A percentile compares a stretch with the other conserved stretches of the same genome.
Conservation (phyloP, 1,140 invertebrate species). For the Drosophila punjabiensis region DNA sequence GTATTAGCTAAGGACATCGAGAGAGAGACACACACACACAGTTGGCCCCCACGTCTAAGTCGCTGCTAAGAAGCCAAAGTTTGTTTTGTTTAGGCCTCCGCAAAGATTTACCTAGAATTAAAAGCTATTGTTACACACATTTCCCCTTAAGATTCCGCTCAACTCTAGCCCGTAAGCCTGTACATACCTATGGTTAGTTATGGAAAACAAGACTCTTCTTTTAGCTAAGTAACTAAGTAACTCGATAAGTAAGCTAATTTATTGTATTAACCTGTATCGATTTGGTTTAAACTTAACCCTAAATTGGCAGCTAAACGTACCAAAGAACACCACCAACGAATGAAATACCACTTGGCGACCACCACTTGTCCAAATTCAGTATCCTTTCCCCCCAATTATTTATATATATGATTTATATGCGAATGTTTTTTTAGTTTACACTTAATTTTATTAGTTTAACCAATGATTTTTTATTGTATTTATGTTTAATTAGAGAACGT, state of each 20-base stretch:
- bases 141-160: conserved; percentile 49
- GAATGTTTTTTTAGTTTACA: conserved; percentile 50
- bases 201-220: conserved; percentile 55
- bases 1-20: conserved; percentile 33
- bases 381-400: conserved; percentile 23
- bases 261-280: conserved; percentile 54
- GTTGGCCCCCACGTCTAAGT: conserved; percentile 68
- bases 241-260: conserved; percentile 50
- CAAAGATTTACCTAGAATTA: conserved; percentile 43
- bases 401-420: conserved; percentile 20
- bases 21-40: conserved; percentile 34
- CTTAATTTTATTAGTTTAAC: conserved; percentile 40
- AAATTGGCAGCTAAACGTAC: conserved; percentile 85
- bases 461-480: conserved; percentile 56
- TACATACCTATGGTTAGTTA: conserved; percentile 43
- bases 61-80: conserved; percentile 84
- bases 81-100: conserved; percentile 71
- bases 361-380: conserved; percentile 71
- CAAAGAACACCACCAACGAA: conserved; percentile 69
- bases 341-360: conserved; percentile 40
- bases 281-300: conserved; percentile 62
- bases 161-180: conserved; percentile 65
- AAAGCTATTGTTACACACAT: conserved; percentile 42
- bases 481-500: conserved; percentile 37
- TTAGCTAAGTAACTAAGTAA: conserved; percentile 38